phyloP scores from a whole-genome alignment of 2,888 invertebrate genomes.

The Apamea anceps region DNA sequence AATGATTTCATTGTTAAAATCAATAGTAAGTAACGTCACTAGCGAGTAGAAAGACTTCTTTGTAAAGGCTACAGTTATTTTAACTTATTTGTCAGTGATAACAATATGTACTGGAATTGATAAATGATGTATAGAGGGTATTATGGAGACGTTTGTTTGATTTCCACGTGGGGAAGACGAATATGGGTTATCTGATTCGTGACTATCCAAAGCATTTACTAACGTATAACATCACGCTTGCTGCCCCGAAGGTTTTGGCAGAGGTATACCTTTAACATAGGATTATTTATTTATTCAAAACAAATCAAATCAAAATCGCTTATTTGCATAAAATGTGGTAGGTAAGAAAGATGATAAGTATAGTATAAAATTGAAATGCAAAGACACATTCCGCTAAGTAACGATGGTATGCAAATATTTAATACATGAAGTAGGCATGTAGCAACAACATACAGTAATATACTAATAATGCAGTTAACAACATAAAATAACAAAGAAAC shows the following conservation, averaged over 20 bases:
- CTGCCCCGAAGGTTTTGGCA: neutral
- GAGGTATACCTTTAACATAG: neutral
- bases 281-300: too few species aligned
- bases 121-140: conserved; percentile 38
- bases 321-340: too few species aligned
- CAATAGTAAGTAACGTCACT: conserved; percentile 51
- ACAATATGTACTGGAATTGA: conserved; percentile 44
- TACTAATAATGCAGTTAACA: too few species aligned
- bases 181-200: conserved; percentile 31
- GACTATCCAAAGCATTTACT: neutral
- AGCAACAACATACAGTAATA: too few species aligned
- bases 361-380: too few species aligned
- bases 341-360: too few species aligned
- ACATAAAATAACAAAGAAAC: too few species aligned
- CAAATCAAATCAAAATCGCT: too few species aligned
- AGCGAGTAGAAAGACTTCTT: conserved; percentile 23
- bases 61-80: conserved; percentile 52
- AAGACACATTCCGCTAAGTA: too few species aligned
- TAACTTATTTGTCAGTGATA: conserved; percentile 60
- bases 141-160: conserved; percentile 46
- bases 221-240: neutral
- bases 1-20: conserved; percentile 58
- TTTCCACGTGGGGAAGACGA: conserved; percentile 22
- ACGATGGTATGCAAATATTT: too few species aligned
- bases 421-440: too few species aligned